These are phyloP conservation scores for Deilephila porcellus DNA, from an alignment of 2,888 invertebrate genomes.

Conservation along the genomic window DNA sequence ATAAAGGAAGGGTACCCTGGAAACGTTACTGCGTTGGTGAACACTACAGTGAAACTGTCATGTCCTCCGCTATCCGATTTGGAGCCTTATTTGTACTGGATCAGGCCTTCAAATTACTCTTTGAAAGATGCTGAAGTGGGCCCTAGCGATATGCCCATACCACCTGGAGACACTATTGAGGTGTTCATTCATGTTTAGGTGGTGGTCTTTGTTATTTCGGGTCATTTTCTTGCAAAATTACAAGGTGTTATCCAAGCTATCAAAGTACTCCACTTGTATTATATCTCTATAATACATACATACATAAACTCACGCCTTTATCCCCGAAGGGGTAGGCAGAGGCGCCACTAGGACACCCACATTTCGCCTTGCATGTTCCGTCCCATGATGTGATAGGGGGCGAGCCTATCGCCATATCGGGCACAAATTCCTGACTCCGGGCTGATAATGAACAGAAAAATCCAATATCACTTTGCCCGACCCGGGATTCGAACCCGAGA, in stretches of 20 bases:
- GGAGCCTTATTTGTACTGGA: conserved; percentile 93
- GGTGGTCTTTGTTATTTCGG: conserved; percentile 46
- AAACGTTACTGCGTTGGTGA: conserved; percentile 91
- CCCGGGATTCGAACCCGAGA: too few relatives aligned
- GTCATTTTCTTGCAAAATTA: conserved; percentile 11
- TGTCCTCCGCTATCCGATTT: conserved; percentile 94
- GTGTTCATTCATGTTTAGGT: conserved; percentile 70
- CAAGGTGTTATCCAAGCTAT: neutral
- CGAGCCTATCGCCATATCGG: too few relatives aligned
- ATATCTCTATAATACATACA: too few relatives aligned
- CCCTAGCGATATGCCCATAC: conserved; percentile 73
- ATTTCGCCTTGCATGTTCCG: too few relatives aligned
- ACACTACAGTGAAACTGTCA: conserved; percentile 88
- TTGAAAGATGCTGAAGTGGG: conserved; percentile 70
- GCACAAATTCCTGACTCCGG: too few relatives aligned
- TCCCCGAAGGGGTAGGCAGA: too few relatives aligned
- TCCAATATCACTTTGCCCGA: too few relatives aligned
- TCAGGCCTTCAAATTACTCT: conserved; percentile 82
- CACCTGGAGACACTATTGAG: conserved; percentile 67
- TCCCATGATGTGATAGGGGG: too few relatives aligned
- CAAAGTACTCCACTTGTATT: neutral
- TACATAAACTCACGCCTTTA: too few relatives aligned
- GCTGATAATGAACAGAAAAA: too few relatives aligned
- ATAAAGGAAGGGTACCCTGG: conserved; percentile 92
- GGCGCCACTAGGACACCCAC: too few relatives aligned